Evolutionary conservation across 2,888 invertebrate species (phyloP).

Genomic region (Margaritifera margaritifera): DNA sequence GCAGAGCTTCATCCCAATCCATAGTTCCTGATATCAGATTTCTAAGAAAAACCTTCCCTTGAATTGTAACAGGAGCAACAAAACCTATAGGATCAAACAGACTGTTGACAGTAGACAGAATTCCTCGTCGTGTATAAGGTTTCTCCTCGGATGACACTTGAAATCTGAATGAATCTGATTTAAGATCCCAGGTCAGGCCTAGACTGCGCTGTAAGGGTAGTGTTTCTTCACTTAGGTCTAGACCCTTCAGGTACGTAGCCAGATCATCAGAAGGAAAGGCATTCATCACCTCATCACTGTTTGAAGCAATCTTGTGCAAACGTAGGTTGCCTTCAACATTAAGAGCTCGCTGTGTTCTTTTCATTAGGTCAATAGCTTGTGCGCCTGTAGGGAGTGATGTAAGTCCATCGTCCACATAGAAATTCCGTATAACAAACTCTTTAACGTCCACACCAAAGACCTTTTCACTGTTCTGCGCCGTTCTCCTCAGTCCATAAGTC

Average conservation of each 20-base stretch:
- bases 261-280: constrained; percentile 34
- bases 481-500: constrained; percentile 30
- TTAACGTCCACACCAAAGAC: constrained; percentile 12
- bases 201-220: constrained; percentile 24
- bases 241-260: constrained; percentile 26
- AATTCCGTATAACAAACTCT: constrained; percentile 23
- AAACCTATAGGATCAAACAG: constrained; percentile 47
- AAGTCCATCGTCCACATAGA: constrained; percentile 46
- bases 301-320: constrained; percentile 45
- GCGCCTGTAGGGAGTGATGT: constrained; percentile 17
- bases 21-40: constrained; percentile 15
- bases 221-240: constrained; percentile 31
- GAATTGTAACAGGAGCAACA: constrained; percentile 28
- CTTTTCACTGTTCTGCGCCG: constrained; percentile 13
- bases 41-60: constrained; percentile 31
- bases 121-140: constrained; percentile 31
- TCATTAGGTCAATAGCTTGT: constrained; percentile 26
- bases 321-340: constrained; percentile 25
- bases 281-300: constrained; percentile 31
- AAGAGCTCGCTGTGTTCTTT: constrained; percentile 9
- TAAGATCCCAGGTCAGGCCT: constrained; percentile 32
- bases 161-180: constrained; percentile 30
- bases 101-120: constrained; percentile 39
- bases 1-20: constrained; percentile 39
- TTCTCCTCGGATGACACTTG: constrained; percentile 13